phyloP scores from a whole-genome alignment of 35 echinoderm and acorn worm species.

The Heliocidaris erythrogramma region DNA sequence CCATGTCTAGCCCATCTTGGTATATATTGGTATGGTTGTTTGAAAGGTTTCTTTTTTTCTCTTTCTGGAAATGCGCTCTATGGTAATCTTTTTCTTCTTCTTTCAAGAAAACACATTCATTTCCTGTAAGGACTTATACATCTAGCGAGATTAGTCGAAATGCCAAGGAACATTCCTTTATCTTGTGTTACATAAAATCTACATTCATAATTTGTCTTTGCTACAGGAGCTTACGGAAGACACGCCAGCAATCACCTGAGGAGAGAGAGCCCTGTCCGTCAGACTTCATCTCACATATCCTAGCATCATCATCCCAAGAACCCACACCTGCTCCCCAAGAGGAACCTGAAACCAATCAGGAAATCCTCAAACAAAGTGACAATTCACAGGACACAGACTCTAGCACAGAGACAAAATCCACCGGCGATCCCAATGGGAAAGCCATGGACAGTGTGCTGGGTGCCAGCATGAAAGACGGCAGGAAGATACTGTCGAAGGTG shows the following conservation, averaged over 20 bases:
- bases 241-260: constrained; percentile 69
- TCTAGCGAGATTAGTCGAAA: too few species aligned
- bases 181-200: not conserved
- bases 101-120: too few species aligned
- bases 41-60: too few species aligned
- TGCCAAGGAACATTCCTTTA: too few species aligned
- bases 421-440: constrained; percentile 40
- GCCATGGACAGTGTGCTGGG: constrained; percentile 1
- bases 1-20: too few species aligned
- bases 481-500: constrained; percentile 36
- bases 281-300: not conserved
- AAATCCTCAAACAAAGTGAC: constrained; percentile 9
- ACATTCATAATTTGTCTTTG: not conserved
- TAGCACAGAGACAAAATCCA: constrained; percentile 15
- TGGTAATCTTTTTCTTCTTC: too few species aligned
- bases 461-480: constrained; percentile 33
- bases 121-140: too few species aligned
- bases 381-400: constrained; percentile 20
- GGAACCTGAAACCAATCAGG: constrained; percentile 38
- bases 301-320: not conserved
- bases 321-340: not conserved
- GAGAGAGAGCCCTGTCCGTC: constrained; percentile 1
- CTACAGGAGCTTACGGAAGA: constrained; percentile 75
- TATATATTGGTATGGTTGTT: too few species aligned
- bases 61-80: too few species aligned